Conservation (phyloP, 2,113 vertebrate genomes). For the Mobula hypostoma region DNA sequence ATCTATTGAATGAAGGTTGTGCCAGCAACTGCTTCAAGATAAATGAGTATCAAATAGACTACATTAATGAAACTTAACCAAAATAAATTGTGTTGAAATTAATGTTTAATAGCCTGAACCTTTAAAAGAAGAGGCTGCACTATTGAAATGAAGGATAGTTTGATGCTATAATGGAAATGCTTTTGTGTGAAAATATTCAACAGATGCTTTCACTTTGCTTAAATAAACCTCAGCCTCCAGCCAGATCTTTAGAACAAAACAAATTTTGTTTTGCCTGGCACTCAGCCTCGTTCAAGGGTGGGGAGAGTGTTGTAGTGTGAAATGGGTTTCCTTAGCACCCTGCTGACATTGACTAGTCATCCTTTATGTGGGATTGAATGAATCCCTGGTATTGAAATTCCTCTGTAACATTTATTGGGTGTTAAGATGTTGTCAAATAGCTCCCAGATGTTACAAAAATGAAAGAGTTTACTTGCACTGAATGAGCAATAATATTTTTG, state of each 20-base stretch:
- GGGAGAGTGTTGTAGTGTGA: no score
- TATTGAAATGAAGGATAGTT: background rate
- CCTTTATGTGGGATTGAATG: no score
- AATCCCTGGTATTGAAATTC: no score
- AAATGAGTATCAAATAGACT: background rate
- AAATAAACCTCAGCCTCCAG: background rate
- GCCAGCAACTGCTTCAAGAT: slow-evolving; percentile 4
- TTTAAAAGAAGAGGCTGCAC: background rate
- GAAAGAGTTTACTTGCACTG: no score
- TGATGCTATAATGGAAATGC: background rate
- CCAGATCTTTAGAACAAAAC: background rate
- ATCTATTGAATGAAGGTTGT: background rate
- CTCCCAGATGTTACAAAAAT: no score
- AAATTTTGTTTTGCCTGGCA: no score
- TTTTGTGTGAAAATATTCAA: background rate
- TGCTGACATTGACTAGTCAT: no score
- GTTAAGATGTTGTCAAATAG: no score
- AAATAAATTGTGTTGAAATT: slow-evolving; percentile 12
- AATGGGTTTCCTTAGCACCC: no score
- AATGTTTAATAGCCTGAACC: background rate
- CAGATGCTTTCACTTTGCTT: background rate
- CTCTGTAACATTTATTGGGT: no score
- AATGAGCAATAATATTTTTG: no score
- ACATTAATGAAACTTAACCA: background rate
- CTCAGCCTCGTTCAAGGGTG: no score